Base-by-base conservation (phyloP, 2,113 vertebrate species). In the Felis chaus region DNA sequence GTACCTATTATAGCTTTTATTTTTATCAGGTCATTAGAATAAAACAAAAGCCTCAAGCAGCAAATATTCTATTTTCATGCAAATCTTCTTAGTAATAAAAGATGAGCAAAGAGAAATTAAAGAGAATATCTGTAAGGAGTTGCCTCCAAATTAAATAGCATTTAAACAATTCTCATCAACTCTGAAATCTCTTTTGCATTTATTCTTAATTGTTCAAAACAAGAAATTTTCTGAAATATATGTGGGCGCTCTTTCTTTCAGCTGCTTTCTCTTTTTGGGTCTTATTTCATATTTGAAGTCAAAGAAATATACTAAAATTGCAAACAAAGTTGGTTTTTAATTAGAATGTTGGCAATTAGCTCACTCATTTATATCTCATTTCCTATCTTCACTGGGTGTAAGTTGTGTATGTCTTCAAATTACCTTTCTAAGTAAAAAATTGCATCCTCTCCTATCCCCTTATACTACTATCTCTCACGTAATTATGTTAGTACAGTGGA, bases 271-370 rank as follows among this genome's bases (percentile, higher is more conserved):
- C 41, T 92, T 97, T 57, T 45, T 13, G 61, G 61, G 0, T 92
- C 83, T 98, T 95, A 97, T 97, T 98, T 98, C 95, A 97, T 98
- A 97, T 98, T 93, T 86, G 94, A 96, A 97, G 94, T 92, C 76
- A 97, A 98, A 98, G 95, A 97, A 98, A 98, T 95, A 96, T 97
- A 98, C 98, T 71, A 95, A 97, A 98, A 98, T 97, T 98, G 73
- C 97, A 98, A 98, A 98, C 94, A 94, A 97, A 89, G 94, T 96
- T 98, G 88, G 57, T 76, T 98, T 97, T 97, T 96, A 97, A 98
- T 98, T 97, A 97, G 86, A 87, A 93, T 95, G 71, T 96, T 97
- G 97, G 96, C 98, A 93, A 98, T 98, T 89, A 98, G 93, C 92
- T 98, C 91, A 95, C 92, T 98, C 97, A 74, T 98, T 98, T 96